Base-by-base conservation (phyloP, 2,888 invertebrate genomes). In the Dryocosmus kuriphilus region DNA sequence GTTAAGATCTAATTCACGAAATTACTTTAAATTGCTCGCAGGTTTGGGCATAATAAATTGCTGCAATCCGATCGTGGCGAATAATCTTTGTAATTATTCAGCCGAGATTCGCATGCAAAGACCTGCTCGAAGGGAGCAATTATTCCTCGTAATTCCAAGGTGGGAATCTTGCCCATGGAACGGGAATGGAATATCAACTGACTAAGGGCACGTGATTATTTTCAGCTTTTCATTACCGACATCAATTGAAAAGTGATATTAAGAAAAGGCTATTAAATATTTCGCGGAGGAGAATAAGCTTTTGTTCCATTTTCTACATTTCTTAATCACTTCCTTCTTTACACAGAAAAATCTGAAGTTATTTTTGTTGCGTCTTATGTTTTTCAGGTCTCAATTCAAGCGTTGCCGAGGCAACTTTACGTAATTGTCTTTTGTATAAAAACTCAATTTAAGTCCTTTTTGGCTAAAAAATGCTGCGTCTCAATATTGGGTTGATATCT, bases 11-110 rank as follows among this genome's bases (percentile, higher is more conserved):
- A 71, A 71, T 3, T 32, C 35, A 32, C 22, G 32, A 57, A 60
- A 60, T 38, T 16, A 30, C 60, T 8, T 35, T 41, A 27, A 57
- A 60, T 74, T 74, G 38, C 35, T 38, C 57, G n/a, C 22, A 19
- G 24, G 41, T 27, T 41, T n/a, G 1, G 35, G 24, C 19, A 1
- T 74, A 60, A 74, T 61, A 16, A 60, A 61, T 74, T 22, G 74
- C 35, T 38, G 57, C 74, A 41, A 35, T 35, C 61, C n/a, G 74
- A 74, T 74, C 74, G 74, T 22, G 22, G 7, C 74, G 22, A 74
- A 61, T 74, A 74, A 74, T 74, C 61, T 38, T 60, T 41, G 38
- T 61, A 74, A 74, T 74, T 74, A 74, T 74, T 74, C 74, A 27
- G 24, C 61, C 32, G 60, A 60, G 74, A 74, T 74, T 74, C 57